Evolutionary conservation across 1,140 invertebrate genomes (phyloP), one percentile per base, ranked within the genome.

Genomic region (Copidosoma floridanum): DNA sequence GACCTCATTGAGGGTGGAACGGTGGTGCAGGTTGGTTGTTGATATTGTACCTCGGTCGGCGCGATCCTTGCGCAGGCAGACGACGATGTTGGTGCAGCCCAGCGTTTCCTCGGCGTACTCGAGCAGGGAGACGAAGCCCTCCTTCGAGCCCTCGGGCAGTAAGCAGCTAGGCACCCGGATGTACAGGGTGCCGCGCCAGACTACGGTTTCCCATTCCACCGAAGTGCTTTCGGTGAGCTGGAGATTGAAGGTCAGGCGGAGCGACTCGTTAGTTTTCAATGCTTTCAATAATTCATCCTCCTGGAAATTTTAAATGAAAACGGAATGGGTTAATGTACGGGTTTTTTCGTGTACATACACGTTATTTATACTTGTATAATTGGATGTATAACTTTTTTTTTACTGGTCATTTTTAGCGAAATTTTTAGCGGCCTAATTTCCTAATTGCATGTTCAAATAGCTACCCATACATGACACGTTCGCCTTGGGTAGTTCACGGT

Each of bases 41-140:
- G n/a, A n/a, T n/a, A n/a, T n/a, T 65, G 70, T 79, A 87, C 86
- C 84, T 81, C 91, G 85, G 79, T 98, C 93, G 35, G 85, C 73
- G 46, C 93, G 86, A 71, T 91, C 88, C 79, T 95, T 94, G 57
- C 87, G 85, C 69, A 96, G 88, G 76, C 89, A 94, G 68, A 93
- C 85, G 54, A 93, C 83, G 41, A 93, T 89, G 75, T 91, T 85
- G 44, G 82, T 85, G 73, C 93, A 96, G 46, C 88, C 86, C 11
- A 98, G 85, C 63, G 90, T 86, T 72, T 98, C 95, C 80, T 98
- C 95, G 43, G 95, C 95, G 72, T 95, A 98, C 82, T 98, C 96
- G 68, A 98, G 81, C 27, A 98, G 84, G 41, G 91, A 89, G 64
- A 98, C 87, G 77, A 98, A 96, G 60, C 89, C 90, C 74, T 97